phyloP scores from a whole-genome alignment of 37 sponge, comb jelly and placozoan genomes.

The Aphrocallistes beatrix region DNA sequence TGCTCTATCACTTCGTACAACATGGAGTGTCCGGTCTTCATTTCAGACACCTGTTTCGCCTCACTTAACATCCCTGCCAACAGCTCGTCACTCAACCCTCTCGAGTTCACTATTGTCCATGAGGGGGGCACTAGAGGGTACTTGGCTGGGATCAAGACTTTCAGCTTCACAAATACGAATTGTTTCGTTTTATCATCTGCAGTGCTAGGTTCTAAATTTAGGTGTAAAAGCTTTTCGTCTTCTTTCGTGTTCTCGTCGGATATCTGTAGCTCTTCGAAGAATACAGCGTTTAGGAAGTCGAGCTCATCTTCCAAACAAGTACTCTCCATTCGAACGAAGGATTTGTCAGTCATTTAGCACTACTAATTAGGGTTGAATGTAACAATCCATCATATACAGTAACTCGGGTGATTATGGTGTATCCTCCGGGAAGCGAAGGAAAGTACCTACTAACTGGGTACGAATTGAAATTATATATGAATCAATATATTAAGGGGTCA shows the following conservation, averaged over 20 bases:
- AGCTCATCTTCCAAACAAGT: conserved; percentile 5
- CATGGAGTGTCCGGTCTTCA: conserved; percentile 4
- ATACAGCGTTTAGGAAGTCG: not conserved
- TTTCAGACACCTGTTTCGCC: not conserved
- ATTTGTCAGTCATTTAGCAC: not conserved
- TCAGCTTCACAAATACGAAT: not conserved
- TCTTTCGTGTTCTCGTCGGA: not conserved
- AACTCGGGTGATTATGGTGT: too few species aligned
- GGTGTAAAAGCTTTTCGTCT: not conserved
- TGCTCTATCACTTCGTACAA: not conserved
- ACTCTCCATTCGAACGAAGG: not conserved
- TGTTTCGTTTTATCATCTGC: conserved; percentile 19
- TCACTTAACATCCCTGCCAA: not conserved
- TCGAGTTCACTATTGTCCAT: not conserved
- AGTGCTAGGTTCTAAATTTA: conserved; percentile 9
- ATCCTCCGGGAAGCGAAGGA: too few species aligned
- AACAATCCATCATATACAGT: too few species aligned
- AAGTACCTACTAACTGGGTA: too few species aligned
- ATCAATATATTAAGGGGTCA: too few species aligned
- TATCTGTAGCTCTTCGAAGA: not conserved
- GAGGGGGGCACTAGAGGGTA: not conserved
- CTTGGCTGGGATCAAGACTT: not conserved
- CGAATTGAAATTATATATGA: too few species aligned
- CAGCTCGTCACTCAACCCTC: not conserved
- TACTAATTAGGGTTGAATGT: not conserved